Conservation (phyloP, 1,140 invertebrate species). For the Diorhabda elongata region DNA sequence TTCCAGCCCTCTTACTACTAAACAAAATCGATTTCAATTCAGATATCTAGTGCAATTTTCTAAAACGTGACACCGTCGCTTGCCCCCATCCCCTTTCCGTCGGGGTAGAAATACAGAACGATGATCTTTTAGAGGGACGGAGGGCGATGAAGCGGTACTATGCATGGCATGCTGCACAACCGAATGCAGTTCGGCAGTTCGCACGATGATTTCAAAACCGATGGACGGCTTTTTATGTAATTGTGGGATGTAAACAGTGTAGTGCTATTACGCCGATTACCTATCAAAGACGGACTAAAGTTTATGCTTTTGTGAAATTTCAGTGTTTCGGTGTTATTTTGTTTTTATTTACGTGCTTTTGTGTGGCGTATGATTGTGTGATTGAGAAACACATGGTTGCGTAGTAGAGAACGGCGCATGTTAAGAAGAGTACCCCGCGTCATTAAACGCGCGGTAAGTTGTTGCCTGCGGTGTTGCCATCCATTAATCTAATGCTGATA, state of each 20-base stretch:
- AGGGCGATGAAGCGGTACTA: slow-evolving; percentile 18
- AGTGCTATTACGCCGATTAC: slow-evolving; percentile 5
- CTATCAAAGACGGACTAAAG: background rate
- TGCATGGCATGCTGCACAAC: slow-evolving; percentile 16
- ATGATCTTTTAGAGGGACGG: slow-evolving; percentile 4
- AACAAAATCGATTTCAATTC: slow-evolving; percentile 3
- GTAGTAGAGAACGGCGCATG: slow-evolving; percentile 17
- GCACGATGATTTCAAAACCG: slow-evolving; percentile 15
- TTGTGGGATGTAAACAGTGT: slow-evolving; percentile 15
- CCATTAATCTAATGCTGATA: background rate
- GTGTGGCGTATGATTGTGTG: slow-evolving; percentile 17
- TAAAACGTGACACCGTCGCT: background rate
- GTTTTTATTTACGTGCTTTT: slow-evolving; percentile 20
- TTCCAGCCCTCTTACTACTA: background rate
- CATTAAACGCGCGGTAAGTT: slow-evolving; percentile 20
- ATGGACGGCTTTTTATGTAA: slow-evolving; percentile 12
- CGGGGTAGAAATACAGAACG: background rate
- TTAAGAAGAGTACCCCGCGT: slow-evolving; percentile 8
- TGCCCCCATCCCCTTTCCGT: slow-evolving; percentile 10
- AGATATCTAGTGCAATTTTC: background rate
- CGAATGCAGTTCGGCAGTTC: slow-evolving; percentile 18
- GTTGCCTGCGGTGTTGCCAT: background rate
- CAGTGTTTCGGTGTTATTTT: slow-evolving; percentile 9
- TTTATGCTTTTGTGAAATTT: background rate
- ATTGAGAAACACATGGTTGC: slow-evolving; percentile 22